Evolutionary conservation across 2,113 vertebrate genomes (phyloP).

Genomic region (Bos indicus): DNA sequence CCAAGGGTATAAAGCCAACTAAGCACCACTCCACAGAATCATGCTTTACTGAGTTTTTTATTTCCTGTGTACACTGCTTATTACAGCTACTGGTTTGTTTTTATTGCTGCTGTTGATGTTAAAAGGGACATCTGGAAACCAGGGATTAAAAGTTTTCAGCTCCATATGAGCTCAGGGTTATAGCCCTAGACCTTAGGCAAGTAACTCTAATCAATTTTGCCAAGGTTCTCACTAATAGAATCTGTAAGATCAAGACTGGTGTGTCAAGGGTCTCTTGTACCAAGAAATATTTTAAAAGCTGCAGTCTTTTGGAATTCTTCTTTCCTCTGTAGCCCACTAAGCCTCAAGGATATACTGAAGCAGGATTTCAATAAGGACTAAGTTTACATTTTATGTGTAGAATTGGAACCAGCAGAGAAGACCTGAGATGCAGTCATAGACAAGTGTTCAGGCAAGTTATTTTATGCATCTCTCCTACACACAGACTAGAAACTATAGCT

Average conservation of each 20-base stretch:
- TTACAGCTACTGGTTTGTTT: not conserved
- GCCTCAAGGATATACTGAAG: not conserved
- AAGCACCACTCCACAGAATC: not conserved
- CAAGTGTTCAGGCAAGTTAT: conserved; percentile 4
- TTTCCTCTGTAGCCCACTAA: conserved; percentile 12
- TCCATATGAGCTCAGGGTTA: not conserved
- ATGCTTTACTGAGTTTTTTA: not conserved
- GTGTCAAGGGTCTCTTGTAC: not conserved
- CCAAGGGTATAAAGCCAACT: not conserved
- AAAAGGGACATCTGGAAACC: conserved; percentile 25
- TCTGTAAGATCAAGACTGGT: not conserved
- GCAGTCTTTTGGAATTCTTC: not conserved
- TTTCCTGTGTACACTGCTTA: not conserved
- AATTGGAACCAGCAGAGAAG: conserved; percentile 6
- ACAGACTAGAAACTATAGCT: conserved; percentile 24
- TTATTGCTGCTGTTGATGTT: conserved; percentile 13
- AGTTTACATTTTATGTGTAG: conserved; percentile 1
- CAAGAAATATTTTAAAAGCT: conserved; percentile 14
- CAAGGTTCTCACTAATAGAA: conserved; percentile 9
- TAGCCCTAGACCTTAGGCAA: not conserved
- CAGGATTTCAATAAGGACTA: conserved; percentile 33
- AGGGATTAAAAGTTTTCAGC: conserved; percentile 27
- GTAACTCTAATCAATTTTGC: conserved; percentile 41
- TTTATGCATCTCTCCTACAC: conserved; percentile 27
- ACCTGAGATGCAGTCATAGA: conserved; percentile 20